Percentiles rank a stretch among this genome's conserved stretches.
Evolutionary conservation across 2,113 vertebrate genomes (phyloP).

Genomic region (Channa argus): DNA sequence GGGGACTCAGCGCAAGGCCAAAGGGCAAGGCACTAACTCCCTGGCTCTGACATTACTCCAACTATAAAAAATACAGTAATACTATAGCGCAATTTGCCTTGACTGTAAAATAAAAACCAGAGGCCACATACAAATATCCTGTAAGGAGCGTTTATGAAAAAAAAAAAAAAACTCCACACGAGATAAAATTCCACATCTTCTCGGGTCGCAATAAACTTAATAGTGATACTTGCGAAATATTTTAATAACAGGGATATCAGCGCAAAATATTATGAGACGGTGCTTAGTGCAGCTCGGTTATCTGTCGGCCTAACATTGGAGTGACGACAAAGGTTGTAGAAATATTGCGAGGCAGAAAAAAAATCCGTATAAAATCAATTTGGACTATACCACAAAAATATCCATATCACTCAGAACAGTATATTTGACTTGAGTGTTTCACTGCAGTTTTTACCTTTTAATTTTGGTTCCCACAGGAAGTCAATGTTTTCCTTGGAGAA

Average conservation of each 20-base stretch:
- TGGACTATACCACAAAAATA: slow-evolving; percentile 14
- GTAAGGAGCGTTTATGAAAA: slow-evolving; percentile 5
- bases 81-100: slow-evolving; percentile 32
- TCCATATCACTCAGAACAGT: not conserved
- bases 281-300: too few species aligned
- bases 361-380: slow-evolving; percentile 8
- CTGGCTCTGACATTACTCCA: slow-evolving; percentile 40
- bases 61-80: slow-evolving; percentile 53
- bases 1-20: slow-evolving; percentile 64
- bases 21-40: slow-evolving; percentile 70
- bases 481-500: not conserved
- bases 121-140: slow-evolving; percentile 28
- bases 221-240: slow-evolving; percentile 20
- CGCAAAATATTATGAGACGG: too few species aligned
- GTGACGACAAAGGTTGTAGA: not conserved
- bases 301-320: too few species aligned
- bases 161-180: not conserved
- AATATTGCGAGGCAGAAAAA: not conserved
- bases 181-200: slow-evolving; percentile 28
- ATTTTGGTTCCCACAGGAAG: slow-evolving; percentile 8
- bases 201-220: slow-evolving; percentile 20
- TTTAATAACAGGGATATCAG: slow-evolving; percentile 13
- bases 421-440: not conserved
- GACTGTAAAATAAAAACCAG: slow-evolving; percentile 22
- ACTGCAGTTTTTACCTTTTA: not conserved